Percentiles rank a stretch among this genome's conserved stretches.
phyloP scores from a whole-genome alignment of 2,888 invertebrate genomes.

The Scaptomyza tumidula region DNA sequence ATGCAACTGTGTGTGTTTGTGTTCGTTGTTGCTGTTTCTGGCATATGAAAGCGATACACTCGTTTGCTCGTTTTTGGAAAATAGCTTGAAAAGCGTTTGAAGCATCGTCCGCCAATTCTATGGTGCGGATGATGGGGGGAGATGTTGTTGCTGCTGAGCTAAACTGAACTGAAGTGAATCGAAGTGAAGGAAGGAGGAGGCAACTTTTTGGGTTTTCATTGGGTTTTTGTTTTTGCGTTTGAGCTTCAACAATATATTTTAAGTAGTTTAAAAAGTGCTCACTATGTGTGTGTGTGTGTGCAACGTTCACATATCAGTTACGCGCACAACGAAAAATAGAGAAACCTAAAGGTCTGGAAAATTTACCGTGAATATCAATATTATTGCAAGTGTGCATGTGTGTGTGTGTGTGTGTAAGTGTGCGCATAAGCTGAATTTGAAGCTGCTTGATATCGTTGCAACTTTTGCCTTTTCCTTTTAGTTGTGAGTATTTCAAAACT shows the following conservation, averaged over 20 bases:
- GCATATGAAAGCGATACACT: conserved; percentile 62
- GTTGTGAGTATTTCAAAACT: conserved; percentile 43
- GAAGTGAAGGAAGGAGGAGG: conserved; percentile 9
- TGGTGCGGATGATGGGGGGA: background rate
- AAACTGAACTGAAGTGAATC: conserved; percentile 1
- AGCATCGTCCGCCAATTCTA: conserved; percentile 24
- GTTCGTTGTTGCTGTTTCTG: conserved; percentile 31
- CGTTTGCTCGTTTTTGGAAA: conserved; percentile 60
- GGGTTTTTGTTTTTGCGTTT: conserved; percentile 53
- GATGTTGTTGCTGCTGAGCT: conserved; percentile 1
- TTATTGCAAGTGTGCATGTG: conserved; percentile 1
- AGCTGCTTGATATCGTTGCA: conserved; percentile 46
- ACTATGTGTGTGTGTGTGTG: conserved; percentile 20
- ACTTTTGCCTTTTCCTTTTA: conserved; percentile 38
- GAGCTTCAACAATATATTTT: conserved; percentile 76
- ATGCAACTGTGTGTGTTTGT: conserved; percentile 19
- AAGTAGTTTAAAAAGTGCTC: conserved; percentile 73
- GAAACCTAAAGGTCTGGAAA: conserved; percentile 33
- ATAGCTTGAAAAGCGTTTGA: conserved; percentile 51
- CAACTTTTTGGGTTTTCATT: conserved; percentile 68
- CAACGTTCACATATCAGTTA: conserved; percentile 57
- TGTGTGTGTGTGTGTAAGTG: background rate
- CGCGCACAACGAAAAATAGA: conserved; percentile 1
- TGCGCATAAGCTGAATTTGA: conserved; percentile 11
- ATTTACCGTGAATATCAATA: conserved; percentile 25